phyloP scores from a whole-genome alignment of 2,888 invertebrate genomes.

The Andrena marginata region DNA sequence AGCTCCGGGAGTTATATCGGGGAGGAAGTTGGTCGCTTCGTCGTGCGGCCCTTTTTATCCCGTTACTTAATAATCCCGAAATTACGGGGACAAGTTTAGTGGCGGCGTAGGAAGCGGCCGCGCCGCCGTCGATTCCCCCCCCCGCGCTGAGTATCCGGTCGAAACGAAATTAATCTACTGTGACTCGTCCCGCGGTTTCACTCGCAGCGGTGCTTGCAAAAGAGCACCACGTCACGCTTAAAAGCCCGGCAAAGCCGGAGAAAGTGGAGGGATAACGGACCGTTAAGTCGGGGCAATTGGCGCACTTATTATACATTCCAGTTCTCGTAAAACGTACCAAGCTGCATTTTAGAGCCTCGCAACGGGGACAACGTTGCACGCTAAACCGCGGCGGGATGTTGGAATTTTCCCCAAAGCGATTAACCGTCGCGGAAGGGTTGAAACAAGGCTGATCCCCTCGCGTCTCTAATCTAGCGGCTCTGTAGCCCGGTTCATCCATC shows the following conservation, averaged over 20 bases:
- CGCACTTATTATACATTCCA: no score
- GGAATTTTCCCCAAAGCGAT: constrained; percentile 59
- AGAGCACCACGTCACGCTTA: neutral
- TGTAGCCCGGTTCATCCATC: constrained; percentile 45
- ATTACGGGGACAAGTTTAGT: neutral
- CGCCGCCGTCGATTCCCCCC: neutral
- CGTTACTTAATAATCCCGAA: constrained; percentile 4
- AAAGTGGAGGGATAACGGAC: constrained; percentile 13
- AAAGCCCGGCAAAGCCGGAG: neutral
- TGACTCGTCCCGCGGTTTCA: constrained; percentile 8
- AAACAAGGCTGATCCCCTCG: constrained; percentile 58
- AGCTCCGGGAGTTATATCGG: constrained; percentile 16
- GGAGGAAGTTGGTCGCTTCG: constrained; percentile 1
- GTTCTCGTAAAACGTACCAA: constrained; percentile 29
- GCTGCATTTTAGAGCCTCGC: constrained; percentile 53
- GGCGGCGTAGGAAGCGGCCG: neutral
- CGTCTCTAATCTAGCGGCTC: constrained; percentile 56
- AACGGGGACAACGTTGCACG: constrained; percentile 3
- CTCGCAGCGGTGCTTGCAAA: neutral
- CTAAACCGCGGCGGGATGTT: constrained; percentile 35
- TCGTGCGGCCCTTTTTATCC: constrained; percentile 5
- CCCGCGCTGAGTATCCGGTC: constrained; percentile 20
- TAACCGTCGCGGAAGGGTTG: constrained; percentile 56
- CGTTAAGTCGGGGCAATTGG: constrained; percentile 47
- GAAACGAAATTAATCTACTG: neutral